A percentile compares a stretch with the other conserved stretches of the same genome.
phyloP scores from a whole-genome alignment of 2,888 invertebrate genomes.

The Alcis repandata region DNA sequence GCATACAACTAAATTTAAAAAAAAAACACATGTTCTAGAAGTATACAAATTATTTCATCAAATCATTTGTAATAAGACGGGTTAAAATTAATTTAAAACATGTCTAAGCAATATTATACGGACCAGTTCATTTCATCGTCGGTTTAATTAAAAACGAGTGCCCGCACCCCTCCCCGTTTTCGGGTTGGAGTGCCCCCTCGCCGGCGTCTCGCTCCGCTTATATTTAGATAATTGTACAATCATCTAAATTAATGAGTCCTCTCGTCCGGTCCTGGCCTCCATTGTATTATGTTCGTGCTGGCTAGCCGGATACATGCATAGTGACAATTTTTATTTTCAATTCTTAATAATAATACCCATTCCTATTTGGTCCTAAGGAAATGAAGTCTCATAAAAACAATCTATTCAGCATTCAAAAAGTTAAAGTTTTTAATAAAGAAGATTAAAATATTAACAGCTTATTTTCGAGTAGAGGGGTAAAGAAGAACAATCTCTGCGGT shows the following conservation, averaged over 20 bases:
- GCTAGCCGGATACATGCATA: slow-evolving; percentile 72
- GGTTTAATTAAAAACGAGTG: slow-evolving; percentile 87
- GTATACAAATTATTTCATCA: slow-evolving; percentile 60
- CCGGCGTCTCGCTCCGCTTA: slow-evolving; percentile 84
- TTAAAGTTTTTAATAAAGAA: slow-evolving; percentile 44
- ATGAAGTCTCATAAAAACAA: slow-evolving; percentile 11
- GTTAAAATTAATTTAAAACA: slow-evolving; percentile 85
- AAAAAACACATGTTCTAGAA: too few species aligned
- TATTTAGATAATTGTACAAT: slow-evolving; percentile 87
- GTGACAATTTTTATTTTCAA: slow-evolving; percentile 76
- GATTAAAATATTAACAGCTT: slow-evolving; percentile 49
- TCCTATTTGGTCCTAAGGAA: neutral
- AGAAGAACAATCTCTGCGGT: slow-evolving; percentile 66
- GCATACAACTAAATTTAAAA: neutral
- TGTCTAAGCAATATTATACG: slow-evolving; percentile 86
- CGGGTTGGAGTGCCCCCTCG: slow-evolving; percentile 81
- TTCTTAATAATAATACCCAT: slow-evolving; percentile 59
- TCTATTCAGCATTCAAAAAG: slow-evolving; percentile 8
- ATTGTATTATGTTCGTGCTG: slow-evolving; percentile 80
- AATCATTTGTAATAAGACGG: slow-evolving; percentile 74
- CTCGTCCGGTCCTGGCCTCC: slow-evolving; percentile 83
- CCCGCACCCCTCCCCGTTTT: slow-evolving; percentile 83
- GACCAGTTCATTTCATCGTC: slow-evolving; percentile 86
- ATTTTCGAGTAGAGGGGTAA: slow-evolving; percentile 44
- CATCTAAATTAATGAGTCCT: slow-evolving; percentile 87